Evolutionary conservation across 2,113 vertebrate species (phyloP).

Genomic region (Nibea coibor): DNA sequence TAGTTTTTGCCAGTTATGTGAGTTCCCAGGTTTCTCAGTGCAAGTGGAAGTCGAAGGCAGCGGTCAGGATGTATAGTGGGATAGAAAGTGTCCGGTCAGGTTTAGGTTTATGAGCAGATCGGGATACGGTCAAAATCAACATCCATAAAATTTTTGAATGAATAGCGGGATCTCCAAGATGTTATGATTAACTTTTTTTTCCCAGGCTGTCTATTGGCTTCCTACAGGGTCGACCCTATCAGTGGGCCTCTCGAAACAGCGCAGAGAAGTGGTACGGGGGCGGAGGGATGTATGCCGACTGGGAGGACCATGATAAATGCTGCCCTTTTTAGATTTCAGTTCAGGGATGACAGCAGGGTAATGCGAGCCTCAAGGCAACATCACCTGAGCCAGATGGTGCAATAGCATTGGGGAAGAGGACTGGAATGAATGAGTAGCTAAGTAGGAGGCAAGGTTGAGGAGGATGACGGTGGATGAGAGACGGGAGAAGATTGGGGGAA

Average conservation of each 20-base stretch:
- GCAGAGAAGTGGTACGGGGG: constrained; percentile 32
- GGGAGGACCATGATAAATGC: constrained; percentile 34
- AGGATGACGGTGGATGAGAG: constrained; percentile 53
- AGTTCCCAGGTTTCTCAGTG: not conserved
- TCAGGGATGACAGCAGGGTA: constrained; percentile 52
- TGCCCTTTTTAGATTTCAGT: constrained; percentile 50
- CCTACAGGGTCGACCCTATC: constrained; percentile 10
- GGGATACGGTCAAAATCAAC: too few species aligned
- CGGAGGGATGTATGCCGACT: constrained; percentile 14
- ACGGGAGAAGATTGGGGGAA: constrained; percentile 29
- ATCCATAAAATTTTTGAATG: too few species aligned
- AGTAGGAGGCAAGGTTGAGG: constrained; percentile 24
- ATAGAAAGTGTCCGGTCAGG: not conserved
- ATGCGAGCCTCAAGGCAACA: constrained; percentile 55
- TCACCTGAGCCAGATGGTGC: constrained; percentile 49
- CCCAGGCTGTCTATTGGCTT: constrained; percentile 45
- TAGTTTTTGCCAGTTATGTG: not conserved
- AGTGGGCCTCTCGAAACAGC: constrained; percentile 31
- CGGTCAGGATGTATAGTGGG: not conserved
- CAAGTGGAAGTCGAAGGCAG: not conserved
- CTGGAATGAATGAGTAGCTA: constrained; percentile 16
- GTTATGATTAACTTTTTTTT: constrained; percentile 23
- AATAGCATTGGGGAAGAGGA: not conserved
- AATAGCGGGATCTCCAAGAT: not conserved
- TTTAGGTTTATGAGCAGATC: not conserved